These are phyloP conservation scores for Marmota monax DNA, from an alignment of 2,113 vertebrate species.

Conservation along the genomic window DNA sequence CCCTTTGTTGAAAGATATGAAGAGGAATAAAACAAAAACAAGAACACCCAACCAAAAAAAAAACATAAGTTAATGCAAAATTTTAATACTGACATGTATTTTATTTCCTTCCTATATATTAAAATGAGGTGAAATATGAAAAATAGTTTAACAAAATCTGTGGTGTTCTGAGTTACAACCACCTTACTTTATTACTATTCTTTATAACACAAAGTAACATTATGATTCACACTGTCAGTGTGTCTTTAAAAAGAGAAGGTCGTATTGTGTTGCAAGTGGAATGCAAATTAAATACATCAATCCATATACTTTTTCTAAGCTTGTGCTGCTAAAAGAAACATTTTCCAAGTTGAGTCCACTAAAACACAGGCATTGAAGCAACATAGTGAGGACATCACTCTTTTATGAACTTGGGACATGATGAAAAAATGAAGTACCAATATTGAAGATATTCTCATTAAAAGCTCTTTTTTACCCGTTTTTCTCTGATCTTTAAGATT, in stretches of 20 bases:
- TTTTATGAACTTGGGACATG: background rate
- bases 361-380: background rate
- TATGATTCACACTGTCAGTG: conserved; percentile 70
- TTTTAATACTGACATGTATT: conserved; percentile 73
- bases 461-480: background rate
- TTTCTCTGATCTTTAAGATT: background rate
- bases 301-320: conserved; percentile 51
- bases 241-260: conserved; percentile 80
- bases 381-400: background rate
- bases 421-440: background rate
- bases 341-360: background rate
- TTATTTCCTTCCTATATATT: conserved; percentile 69
- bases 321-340: conserved; percentile 1
- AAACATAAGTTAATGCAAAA: conserved; percentile 63
- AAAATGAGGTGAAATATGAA: conserved; percentile 74
- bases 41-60: background rate
- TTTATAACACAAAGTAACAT: conserved; percentile 77
- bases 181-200: conserved; percentile 72
- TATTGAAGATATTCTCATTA: background rate
- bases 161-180: conserved; percentile 67
- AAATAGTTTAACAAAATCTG: conserved; percentile 76
- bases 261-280: conserved; percentile 63
- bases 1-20: conserved; percentile 53
- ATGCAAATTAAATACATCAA: conserved; percentile 75
- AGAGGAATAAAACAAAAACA: background rate